Conservation (phyloP, 2,113 vertebrate species). For the Erpornis zantholeuca region DNA sequence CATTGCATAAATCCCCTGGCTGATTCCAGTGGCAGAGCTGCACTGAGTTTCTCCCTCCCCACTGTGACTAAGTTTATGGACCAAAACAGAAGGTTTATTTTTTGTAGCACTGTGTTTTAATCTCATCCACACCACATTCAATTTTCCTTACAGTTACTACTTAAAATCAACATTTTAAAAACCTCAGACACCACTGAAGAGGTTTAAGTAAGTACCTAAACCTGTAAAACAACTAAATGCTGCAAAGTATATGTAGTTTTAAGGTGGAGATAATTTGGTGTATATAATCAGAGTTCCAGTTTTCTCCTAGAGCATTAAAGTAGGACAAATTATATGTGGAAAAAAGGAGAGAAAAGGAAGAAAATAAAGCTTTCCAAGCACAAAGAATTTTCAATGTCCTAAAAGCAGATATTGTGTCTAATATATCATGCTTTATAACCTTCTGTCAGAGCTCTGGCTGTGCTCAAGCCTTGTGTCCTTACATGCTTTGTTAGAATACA, state of each 20-base stretch:
- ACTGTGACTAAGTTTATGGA: not conserved
- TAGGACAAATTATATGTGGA: not conserved
- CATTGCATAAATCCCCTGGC: not conserved
- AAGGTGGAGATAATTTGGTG: conserved; percentile 50
- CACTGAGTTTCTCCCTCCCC: not conserved
- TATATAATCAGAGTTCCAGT: conserved; percentile 50
- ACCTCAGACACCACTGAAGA: not conserved
- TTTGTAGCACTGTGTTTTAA: not conserved
- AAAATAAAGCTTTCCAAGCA: not conserved
- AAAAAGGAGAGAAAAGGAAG: not conserved
- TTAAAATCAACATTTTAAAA: not conserved
- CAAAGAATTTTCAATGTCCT: not conserved
- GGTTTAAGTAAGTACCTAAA: conserved; percentile 51
- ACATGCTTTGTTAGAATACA: not conserved
- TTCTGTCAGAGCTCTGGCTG: not conserved
- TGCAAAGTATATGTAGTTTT: conserved; percentile 19
- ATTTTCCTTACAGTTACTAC: not conserved
- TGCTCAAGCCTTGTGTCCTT: not conserved
- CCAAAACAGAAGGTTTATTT: not conserved
- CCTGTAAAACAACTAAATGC: conserved; percentile 33
- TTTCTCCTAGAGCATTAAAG: not conserved
- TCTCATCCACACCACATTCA: not conserved
- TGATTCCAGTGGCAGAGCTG: not conserved
- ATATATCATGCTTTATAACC: not conserved
- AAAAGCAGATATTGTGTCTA: not conserved